A percentile compares a stretch with the other conserved stretches of the same genome.
Conservation (phyloP, 2,888 invertebrate genomes). For the Caenorhabditis sp. region DNA sequence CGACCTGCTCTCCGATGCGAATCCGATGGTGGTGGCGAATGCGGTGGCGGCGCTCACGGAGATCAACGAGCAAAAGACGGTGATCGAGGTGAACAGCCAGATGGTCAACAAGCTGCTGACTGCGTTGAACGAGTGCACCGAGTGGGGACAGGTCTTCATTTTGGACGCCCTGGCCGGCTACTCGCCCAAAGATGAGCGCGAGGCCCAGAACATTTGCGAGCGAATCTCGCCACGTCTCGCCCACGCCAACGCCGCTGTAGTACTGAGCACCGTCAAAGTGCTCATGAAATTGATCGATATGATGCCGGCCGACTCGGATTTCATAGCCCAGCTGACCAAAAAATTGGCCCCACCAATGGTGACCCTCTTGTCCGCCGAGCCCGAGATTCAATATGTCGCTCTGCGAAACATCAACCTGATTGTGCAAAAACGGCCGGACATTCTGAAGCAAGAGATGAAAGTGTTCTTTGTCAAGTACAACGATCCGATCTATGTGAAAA, state of each 20-base stretch:
- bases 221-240: constrained; percentile 96
- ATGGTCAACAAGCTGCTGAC: constrained; percentile 98
- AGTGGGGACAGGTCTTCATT: constrained; percentile 86
- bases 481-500: constrained; percentile 99
- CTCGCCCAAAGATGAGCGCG: constrained; percentile 94
- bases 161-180: constrained; percentile 95
- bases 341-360: constrained; percentile 99
- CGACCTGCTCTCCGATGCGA: constrained; percentile 96
- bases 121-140: constrained; percentile 98
- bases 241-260: constrained; percentile 99
- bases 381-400: constrained; percentile 99
- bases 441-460: constrained; percentile 99
- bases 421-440: constrained; percentile 96
- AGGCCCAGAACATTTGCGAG: constrained; percentile 87
- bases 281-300: constrained; percentile 99
- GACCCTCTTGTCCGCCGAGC: constrained; percentile 95
- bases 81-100: constrained; percentile 96
- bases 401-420: constrained; percentile 97
- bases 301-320: constrained; percentile 92
- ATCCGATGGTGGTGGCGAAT: constrained; percentile 99
- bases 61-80: constrained; percentile 95
- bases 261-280: constrained; percentile 95
- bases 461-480: constrained; percentile 99
- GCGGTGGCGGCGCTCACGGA: constrained; percentile 98
- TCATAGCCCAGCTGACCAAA: constrained; percentile 92